These are phyloP conservation scores for Dysidea cf. avara DNA, from an alignment of 37 sponge, comb jelly and placozoan genomes.

Conservation along the genomic window DNA sequence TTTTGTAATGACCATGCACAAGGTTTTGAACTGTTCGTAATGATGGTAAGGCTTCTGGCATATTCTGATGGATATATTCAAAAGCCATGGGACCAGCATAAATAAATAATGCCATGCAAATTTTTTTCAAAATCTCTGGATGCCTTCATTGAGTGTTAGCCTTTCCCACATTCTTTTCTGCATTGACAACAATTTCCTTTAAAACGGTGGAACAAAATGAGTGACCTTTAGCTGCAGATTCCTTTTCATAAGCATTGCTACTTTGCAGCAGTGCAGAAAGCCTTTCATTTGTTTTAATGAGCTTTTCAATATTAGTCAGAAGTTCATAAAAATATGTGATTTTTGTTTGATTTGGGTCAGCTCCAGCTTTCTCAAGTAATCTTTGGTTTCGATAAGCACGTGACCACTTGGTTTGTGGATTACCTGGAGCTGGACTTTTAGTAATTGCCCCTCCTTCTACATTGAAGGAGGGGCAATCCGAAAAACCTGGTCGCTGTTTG, in stretches of 20 bases:
- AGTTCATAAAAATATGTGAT: constrained; percentile 7
- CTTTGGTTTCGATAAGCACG: neutral
- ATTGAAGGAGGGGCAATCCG: constrained; percentile 26
- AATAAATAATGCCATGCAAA: constrained; percentile 46
- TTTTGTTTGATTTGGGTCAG: neutral
- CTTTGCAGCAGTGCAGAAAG: constrained; percentile 8
- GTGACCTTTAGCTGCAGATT: too few species aligned
- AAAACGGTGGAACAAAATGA: too few species aligned
- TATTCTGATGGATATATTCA: constrained; percentile 53
- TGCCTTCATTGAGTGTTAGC: constrained; percentile 22
- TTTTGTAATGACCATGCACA: neutral
- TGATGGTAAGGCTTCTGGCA: constrained; percentile 27
- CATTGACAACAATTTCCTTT: constrained; percentile 28
- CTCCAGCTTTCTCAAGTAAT: neutral
- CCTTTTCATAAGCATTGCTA: too few species aligned
- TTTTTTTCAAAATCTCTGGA: constrained; percentile 36
- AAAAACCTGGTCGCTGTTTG: too few species aligned
- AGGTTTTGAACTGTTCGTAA: constrained; percentile 20
- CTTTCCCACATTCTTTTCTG: constrained; percentile 29
- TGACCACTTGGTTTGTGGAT: too few species aligned
- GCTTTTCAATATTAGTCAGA: neutral
- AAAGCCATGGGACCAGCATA: constrained; percentile 53
- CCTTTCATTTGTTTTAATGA: neutral
- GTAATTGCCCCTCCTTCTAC: neutral
- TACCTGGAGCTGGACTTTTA: neutral